A percentile compares a stretch with the other conserved stretches of the same genome.
phyloP scores from a whole-genome alignment of 1,140 invertebrate species.

The Chrysopa pallens region DNA sequence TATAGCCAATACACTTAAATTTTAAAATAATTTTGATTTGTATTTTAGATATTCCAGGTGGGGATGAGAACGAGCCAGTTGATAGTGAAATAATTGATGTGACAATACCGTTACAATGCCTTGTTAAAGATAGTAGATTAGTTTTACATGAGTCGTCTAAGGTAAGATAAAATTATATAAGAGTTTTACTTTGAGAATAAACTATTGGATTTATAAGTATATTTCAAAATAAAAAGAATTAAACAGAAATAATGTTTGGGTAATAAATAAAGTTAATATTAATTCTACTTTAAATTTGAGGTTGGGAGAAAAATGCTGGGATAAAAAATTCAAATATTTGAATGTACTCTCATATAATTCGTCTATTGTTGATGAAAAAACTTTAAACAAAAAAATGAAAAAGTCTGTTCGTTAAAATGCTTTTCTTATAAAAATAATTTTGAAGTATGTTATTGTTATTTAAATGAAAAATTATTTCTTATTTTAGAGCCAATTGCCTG shows the following conservation, averaged over 20 bases:
- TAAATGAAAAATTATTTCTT: no score
- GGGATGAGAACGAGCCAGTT: conserved; percentile 17
- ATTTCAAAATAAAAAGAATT: conserved; percentile 2
- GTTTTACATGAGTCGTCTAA: conserved; percentile 72
- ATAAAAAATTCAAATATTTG: no score
- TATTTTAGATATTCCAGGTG: conserved; percentile 4
- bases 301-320: no score
- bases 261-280: conserved; percentile 7
- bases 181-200: conserved; percentile 1
- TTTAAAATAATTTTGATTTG: conserved; percentile 3
- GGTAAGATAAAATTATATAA: conserved; percentile 29
- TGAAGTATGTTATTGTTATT: no score
- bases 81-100: conserved; percentile 68
- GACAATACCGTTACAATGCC: conserved; percentile 79
- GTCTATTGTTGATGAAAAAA: no score
- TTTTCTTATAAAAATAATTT: no score
- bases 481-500: conserved; percentile 77
- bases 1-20: conserved; percentile 3
- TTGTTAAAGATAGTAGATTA: conserved; percentile 80
- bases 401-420: no score
- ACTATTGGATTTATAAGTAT: conserved; percentile 1
- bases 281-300: no score
- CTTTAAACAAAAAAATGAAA: no score
- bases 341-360: no score
- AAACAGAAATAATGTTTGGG: conserved; percentile 4